phyloP scores from a whole-genome alignment of 2,888 invertebrate genomes.

The Nymphalis c-album region DNA sequence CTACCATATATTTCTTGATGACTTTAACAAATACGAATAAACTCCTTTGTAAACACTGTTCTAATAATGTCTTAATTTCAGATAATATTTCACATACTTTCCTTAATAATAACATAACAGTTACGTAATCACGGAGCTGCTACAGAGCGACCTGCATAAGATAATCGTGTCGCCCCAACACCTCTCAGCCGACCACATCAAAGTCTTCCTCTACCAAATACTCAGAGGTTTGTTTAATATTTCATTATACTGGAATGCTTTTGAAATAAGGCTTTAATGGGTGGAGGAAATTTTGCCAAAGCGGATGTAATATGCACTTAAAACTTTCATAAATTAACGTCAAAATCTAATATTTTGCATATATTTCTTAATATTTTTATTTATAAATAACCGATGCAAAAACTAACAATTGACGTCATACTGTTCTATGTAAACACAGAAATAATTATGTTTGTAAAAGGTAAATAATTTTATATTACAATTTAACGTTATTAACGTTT shows the following conservation, averaged over 20 bases:
- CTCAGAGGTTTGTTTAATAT: slow-evolving; percentile 89
- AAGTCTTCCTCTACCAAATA: slow-evolving; percentile 99
- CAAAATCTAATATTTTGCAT: neutral
- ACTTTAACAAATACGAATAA: too few relatives aligned
- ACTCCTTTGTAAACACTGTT: too few relatives aligned
- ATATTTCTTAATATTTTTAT: too few relatives aligned
- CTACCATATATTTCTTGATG: too few relatives aligned
- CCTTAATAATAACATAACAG: slow-evolving; percentile 81
- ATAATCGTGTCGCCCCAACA: slow-evolving; percentile 99
- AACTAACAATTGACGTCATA: too few relatives aligned
- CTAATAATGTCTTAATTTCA: neutral
- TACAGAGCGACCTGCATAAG: slow-evolving; percentile 99
- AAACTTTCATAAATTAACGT: neutral
- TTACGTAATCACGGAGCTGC: slow-evolving; percentile 99
- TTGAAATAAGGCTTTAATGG: slow-evolving; percentile 11
- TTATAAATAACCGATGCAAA: too few relatives aligned
- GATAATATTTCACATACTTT: slow-evolving; percentile 42
- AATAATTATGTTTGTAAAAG: too few relatives aligned
- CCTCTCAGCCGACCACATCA: slow-evolving; percentile 99
- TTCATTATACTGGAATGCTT: slow-evolving; percentile 26
- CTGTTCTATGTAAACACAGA: too few relatives aligned
- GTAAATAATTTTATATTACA: too few relatives aligned
- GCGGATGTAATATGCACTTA: slow-evolving; percentile 7
- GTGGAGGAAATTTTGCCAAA: slow-evolving; percentile 3
- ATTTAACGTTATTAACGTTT: neutral